Conservation (phyloP, 2,113 vertebrate species). For the Protomyctophum bolini region DNA sequence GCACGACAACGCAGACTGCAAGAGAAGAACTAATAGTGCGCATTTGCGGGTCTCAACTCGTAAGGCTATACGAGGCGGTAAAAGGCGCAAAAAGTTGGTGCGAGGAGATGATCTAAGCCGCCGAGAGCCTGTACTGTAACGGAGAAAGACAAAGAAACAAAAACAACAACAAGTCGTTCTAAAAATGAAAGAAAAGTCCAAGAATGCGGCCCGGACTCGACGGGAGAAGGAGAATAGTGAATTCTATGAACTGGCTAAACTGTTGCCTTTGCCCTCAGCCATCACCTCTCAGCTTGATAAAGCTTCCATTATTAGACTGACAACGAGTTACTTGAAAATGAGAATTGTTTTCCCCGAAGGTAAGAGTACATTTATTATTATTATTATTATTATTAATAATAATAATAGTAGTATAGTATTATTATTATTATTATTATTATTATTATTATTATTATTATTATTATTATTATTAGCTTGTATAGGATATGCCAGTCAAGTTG, state of each 20-base stretch:
- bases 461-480: conserved; percentile 25
- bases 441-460: background rate
- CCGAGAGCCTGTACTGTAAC: background rate
- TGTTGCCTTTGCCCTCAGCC: conserved; percentile 94
- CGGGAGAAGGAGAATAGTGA: conserved; percentile 99
- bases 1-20: conserved; percentile 7
- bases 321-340: conserved; percentile 98
- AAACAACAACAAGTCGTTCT: background rate
- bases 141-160: conserved; percentile 7
- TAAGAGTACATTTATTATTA: conserved; percentile 67
- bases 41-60: background rate
- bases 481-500: too few relatives aligned
- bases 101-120: conserved; percentile 1
- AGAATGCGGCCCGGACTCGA: conserved; percentile 97
- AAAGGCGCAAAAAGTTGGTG: conserved; percentile 1
- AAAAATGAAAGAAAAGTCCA: conserved; percentile 98
- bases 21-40: background rate
- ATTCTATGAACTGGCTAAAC: conserved; percentile 98
- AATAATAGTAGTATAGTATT: background rate
- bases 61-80: background rate
- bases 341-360: conserved; percentile 96
- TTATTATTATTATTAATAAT: conserved; percentile 6
- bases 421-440: background rate
- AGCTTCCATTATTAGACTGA: conserved; percentile 97
- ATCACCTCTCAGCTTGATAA: conserved; percentile 99